Base-by-base conservation (phyloP, 2,888 invertebrate species). In the Amaurobius ferox region DNA sequence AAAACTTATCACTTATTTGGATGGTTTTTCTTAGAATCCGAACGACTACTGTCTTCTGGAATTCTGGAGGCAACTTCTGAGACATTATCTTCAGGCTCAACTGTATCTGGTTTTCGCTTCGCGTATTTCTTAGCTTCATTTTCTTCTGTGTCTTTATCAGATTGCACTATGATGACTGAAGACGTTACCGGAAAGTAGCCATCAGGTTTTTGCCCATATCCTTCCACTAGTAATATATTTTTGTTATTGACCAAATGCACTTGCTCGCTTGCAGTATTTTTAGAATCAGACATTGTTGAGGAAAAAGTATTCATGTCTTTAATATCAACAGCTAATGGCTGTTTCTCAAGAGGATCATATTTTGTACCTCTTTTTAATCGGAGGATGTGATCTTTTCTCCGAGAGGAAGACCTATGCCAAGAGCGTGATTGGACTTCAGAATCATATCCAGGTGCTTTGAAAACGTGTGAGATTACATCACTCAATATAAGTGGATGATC, bases 371-470 rank as follows among this genome's bases (percentile, higher is more conserved):
- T 55, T 23, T 55, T 55, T 55, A 55, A 11, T 19, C 55, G 19
- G 3, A 55, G 23, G 1, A 55, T 1, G 5, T 55, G 55, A 5
- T 11, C 2, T 55, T 23, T 55, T 55, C 11, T 55, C 6, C 5
- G 55, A 19, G 5, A 0, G 39, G 44, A 16, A 0, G 29, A 19
- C 2, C 55, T 48, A 44, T 68, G 70, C 3, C 70, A 28, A 40
- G 35, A 26, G 5, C 30, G 26, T 19, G 61, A 44, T 39, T 83
- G 77, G 1, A 83, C 76, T 55, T 83, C 83, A 9, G 77, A 71
- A 39, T 83, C 83, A 23, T 83, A 83, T 23, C 83, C 83, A 0
- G 83, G 83, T n/a, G 83, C 83, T 44, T 83, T 83, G 61, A 83
- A 83, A 13, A 83, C 83, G 6, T 72, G 64, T 9, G 83, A 77